phyloP scores from a whole-genome alignment of 2,888 invertebrate species.

The Limulus polyphemus region DNA sequence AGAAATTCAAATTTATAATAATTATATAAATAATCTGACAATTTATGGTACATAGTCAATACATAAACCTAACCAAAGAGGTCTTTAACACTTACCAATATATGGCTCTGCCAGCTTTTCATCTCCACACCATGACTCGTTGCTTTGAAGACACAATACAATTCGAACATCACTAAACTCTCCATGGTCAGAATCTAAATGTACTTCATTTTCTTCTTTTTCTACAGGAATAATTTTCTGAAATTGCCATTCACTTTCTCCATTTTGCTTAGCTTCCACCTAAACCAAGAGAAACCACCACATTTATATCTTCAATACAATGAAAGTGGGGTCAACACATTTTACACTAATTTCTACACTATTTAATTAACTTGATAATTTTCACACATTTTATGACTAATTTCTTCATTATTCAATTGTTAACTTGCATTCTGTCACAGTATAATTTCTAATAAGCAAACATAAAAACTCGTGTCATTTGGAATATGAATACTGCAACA shows the following conservation, averaged over 20 bases:
- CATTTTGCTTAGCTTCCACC: constrained; percentile 25
- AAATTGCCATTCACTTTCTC: constrained; percentile 21
- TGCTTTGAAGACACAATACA: constrained; percentile 65
- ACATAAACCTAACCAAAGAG: too few species aligned
- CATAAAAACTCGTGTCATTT: too few species aligned
- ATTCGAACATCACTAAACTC: constrained; percentile 48
- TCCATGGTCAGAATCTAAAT: constrained; percentile 15
- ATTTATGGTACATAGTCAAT: too few species aligned
- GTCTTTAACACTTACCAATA: constrained; percentile 8
- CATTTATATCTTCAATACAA: neutral
- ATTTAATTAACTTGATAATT: too few species aligned
- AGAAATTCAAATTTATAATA: too few species aligned
- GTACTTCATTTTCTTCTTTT: constrained; percentile 20
- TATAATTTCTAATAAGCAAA: too few species aligned
- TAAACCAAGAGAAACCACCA: constrained; percentile 2
- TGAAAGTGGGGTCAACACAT: neutral
- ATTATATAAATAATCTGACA: too few species aligned
- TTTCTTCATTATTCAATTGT: too few species aligned
- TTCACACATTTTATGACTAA: too few species aligned
- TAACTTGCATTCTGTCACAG: too few species aligned
- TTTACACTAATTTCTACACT: too few species aligned
- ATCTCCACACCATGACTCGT: constrained; percentile 45
- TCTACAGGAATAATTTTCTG: constrained; percentile 22
- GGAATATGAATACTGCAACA: too few species aligned
- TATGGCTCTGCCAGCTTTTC: constrained; percentile 24